A percentile compares a stretch with the other conserved stretches of the same genome.
Conservation (phyloP, 2,113 vertebrate genomes). For the Aegithalos caudatus region DNA sequence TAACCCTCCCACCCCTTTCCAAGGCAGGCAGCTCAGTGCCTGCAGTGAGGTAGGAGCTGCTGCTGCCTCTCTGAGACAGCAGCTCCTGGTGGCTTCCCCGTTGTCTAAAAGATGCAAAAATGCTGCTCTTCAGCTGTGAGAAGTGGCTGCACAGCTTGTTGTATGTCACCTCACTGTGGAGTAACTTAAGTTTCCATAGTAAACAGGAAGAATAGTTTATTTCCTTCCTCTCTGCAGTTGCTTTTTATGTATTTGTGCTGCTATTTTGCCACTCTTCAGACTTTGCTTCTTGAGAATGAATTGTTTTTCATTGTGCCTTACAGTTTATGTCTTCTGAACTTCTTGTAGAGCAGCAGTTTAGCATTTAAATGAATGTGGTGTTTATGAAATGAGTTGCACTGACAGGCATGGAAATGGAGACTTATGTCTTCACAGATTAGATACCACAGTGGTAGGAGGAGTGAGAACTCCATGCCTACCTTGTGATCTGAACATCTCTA, state of each 20-base stretch:
- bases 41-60: not conserved
- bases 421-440: not conserved
- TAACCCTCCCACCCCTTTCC: not conserved
- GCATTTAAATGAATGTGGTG: not conserved
- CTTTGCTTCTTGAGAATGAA: not conserved
- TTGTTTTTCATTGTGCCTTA: not conserved
- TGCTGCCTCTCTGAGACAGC: not conserved
- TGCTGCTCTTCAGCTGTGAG: not conserved
- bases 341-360: not conserved
- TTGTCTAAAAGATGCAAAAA: not conserved
- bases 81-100: not conserved
- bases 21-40: not conserved
- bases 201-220: slow-evolving; percentile 17
- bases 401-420: not conserved
- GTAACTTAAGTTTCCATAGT: not conserved
- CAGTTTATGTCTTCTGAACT: not conserved
- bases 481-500: slow-evolving; percentile 13
- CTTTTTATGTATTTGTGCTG: slow-evolving; percentile 1
- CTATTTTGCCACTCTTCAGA: not conserved
- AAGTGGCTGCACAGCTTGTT: not conserved
- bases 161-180: not conserved
- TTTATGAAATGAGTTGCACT: not conserved
- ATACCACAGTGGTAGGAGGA: not conserved
- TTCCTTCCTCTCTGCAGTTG: slow-evolving; percentile 38
- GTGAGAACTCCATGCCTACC: not conserved